phyloP scores from a whole-genome alignment of 2,797 vertebrate genomes.

The Molossus alvarezi region DNA sequence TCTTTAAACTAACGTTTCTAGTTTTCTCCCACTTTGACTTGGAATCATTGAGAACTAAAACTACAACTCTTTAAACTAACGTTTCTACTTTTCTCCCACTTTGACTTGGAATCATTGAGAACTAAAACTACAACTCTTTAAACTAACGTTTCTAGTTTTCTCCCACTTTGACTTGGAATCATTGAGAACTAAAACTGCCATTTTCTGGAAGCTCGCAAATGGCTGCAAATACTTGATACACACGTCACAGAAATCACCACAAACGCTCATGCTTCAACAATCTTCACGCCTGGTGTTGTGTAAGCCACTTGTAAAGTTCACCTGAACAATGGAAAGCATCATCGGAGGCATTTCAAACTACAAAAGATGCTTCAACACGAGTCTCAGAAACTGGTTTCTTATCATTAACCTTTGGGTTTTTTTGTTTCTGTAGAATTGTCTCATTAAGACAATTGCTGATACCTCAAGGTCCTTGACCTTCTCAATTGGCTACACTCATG shows the following conservation, averaged over 20 bases:
- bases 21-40: too few species aligned
- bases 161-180: too few species aligned
- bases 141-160: too few species aligned
- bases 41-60: too few species aligned
- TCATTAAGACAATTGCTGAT: background rate
- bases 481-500: background rate
- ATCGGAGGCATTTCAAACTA: background rate
- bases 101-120: background rate
- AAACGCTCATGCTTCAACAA: background rate
- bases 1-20: too few species aligned
- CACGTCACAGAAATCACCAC: background rate
- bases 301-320: background rate
- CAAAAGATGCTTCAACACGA: background rate
- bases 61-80: background rate
- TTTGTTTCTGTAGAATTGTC: background rate
- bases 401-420: background rate
- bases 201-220: background rate
- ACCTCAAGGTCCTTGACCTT: background rate
- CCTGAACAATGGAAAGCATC: background rate
- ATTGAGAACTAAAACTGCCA: background rate
- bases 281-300: background rate
- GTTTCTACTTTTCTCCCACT: background rate
- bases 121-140: background rate
- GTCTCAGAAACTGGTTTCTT: background rate
- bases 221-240: background rate